Evolutionary conservation across 2,888 invertebrate species (phyloP).

Genomic region (Metalampra italica): DNA sequence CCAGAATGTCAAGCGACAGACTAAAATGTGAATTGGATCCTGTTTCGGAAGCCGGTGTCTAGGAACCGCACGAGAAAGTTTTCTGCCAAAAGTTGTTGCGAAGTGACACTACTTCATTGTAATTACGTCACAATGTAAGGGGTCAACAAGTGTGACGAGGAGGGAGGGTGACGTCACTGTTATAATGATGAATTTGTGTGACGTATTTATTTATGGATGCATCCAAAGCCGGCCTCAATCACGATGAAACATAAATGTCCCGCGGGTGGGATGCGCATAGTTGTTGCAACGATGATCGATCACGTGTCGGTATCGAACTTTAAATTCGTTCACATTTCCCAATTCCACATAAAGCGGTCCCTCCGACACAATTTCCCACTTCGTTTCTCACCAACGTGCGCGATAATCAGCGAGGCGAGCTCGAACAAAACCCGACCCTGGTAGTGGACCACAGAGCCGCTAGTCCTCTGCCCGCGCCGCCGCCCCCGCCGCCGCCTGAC

Average conservation of each 20-base stretch:
- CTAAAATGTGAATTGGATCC: conserved; percentile 29
- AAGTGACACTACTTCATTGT: too few species aligned
- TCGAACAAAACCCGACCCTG: conserved; percentile 16
- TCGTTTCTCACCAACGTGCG: conserved; percentile 16
- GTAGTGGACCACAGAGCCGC: conserved; percentile 8
- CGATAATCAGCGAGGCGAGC: conserved; percentile 15
- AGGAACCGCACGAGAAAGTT: neutral
- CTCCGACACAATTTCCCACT: conserved; percentile 19
- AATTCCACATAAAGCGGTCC: conserved; percentile 10
- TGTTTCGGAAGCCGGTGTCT: conserved; percentile 12
- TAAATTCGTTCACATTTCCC: neutral
- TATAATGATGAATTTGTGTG: too few species aligned
- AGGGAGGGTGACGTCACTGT: too few species aligned
- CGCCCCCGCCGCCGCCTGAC: neutral
- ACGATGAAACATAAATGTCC: too few species aligned
- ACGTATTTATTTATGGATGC: too few species aligned
- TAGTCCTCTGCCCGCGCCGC: conserved; percentile 1
- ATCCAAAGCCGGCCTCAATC: too few species aligned
- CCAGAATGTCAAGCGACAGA: conserved; percentile 28
- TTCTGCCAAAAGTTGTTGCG: too few species aligned
- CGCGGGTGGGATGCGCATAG: too few species aligned
- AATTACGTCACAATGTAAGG: too few species aligned
- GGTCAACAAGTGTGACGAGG: too few species aligned
- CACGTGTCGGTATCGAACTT: too few species aligned
- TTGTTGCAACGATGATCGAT: neutral